A percentile compares a stretch with the other conserved stretches of the same genome.
These are phyloP conservation scores for Diplolepis rosae DNA, from an alignment of 2,888 invertebrate genomes.

Conservation along the genomic window DNA sequence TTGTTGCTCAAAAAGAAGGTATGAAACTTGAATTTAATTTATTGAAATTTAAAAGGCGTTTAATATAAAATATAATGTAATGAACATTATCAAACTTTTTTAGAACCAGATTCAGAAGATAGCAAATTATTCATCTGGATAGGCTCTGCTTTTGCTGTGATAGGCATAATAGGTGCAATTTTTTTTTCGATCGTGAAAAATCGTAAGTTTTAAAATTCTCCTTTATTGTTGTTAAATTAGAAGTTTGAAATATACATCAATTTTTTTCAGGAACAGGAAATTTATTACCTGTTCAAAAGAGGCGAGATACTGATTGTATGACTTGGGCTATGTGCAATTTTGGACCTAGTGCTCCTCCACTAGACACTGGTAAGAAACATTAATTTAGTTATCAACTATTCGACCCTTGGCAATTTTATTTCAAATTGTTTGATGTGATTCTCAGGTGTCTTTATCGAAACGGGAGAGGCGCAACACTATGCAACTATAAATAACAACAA, in stretches of 20 bases:
- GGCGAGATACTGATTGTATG: slow-evolving; percentile 40
- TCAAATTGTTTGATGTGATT: not conserved
- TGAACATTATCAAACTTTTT: no score
- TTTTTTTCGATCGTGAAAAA: not conserved
- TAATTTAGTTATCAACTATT: not conserved
- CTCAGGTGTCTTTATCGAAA: slow-evolving; percentile 6
- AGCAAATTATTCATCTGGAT: not conserved
- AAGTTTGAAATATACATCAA: not conserved
- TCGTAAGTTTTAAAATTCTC: not conserved
- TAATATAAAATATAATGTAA: no score
- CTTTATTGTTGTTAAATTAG: not conserved
- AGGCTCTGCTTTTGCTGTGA: not conserved
- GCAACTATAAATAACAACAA: slow-evolving; percentile 44
- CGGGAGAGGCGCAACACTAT: slow-evolving; percentile 31
- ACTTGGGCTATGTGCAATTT: slow-evolving; percentile 45
- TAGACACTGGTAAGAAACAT: slow-evolving; percentile 54
- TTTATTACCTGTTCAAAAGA: slow-evolving; percentile 42
- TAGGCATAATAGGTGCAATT: not conserved
- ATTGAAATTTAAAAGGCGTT: no score
- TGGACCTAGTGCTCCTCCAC: slow-evolving; percentile 61
- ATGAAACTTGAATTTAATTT: no score
- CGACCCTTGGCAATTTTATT: no score
- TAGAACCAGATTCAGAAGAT: not conserved
- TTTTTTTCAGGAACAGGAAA: slow-evolving; percentile 42
- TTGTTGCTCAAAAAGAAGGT: slow-evolving; percentile 25